Base-by-base conservation (phyloP, 2,888 invertebrate genomes). In the Pelosia muscerda region DNA sequence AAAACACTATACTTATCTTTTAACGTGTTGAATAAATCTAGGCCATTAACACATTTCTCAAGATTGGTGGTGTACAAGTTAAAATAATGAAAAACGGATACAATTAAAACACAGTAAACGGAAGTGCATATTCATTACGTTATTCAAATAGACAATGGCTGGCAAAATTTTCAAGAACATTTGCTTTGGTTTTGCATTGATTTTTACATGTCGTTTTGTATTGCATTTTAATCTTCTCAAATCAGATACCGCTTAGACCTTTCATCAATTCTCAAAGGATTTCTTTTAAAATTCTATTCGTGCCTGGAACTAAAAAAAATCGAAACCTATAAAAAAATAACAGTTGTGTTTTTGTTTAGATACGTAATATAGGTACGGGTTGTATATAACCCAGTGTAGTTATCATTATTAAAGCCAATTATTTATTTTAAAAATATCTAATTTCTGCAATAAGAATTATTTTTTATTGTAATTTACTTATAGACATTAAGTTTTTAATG, bases 1-100 rank as follows among this genome's bases (percentile, higher is more conserved):
- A 11, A 23, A 56, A 38, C 22, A n/a, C 25, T 31, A n/a, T 55
- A n/a, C 31, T 64, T 56, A 31, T 11, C n/a, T 58, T 34, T 63
- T 53, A 4, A 11, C 25, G 10, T n/a, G 49, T 38, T n/a, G 11
- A 63, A n/a, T 58, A 34, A 71, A 82, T 73, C 63, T 79, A 75
- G 82, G 81, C 73, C 81, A 82, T 74, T 76, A 75, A 72, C 75
- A 73, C 34, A 54, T 73, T 73, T 71, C 69, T 54, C 63, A 71
- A 76, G 76, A 79, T 75, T 72, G 49, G 69, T 69, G 66, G 70
- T 68, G 60, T 63, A 65, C 66, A 64, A 67, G n/a, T 73, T 70
- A 69, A 58, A 74, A 69, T 73, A 72, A 58, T 49, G 53, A 49
- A 59, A 62, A 76, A 77, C 81, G 79, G 81, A 82, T 78, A 78